These are phyloP conservation scores for Pyrgus malvae DNA, from an alignment of 2,888 invertebrate genomes.

Conservation along the genomic window DNA sequence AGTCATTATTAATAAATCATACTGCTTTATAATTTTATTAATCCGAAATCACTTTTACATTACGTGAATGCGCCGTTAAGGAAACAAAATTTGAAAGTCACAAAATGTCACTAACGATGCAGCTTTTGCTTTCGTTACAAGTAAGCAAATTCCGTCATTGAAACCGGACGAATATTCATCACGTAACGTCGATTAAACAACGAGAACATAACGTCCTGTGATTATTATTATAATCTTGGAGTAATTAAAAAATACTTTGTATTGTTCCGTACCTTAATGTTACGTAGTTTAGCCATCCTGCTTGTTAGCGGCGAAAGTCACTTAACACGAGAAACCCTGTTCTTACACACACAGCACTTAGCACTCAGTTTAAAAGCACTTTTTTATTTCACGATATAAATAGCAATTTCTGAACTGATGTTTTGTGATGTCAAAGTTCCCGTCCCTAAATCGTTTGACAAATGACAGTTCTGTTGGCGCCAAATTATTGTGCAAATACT, in stretches of 20 bases:
- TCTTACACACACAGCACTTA: constrained; percentile 50
- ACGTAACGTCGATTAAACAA: constrained; percentile 6
- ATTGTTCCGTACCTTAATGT: constrained; percentile 53
- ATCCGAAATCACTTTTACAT: no score
- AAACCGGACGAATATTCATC: not conserved
- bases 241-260: constrained; percentile 17
- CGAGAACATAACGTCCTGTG: constrained; percentile 4
- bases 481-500: constrained; percentile 50
- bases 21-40: no score
- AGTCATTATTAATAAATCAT: no score
- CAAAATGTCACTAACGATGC: not conserved
- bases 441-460: constrained; percentile 1
- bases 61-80: no score
- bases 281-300: constrained; percentile 67
- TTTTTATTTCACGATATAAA: not conserved
- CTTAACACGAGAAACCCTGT: constrained; percentile 49
- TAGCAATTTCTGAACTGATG: not conserved
- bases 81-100: no score
- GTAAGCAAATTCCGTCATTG: not conserved
- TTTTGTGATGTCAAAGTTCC: not conserved
- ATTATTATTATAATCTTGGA: constrained; percentile 4
- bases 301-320: constrained; percentile 62
- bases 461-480: constrained; percentile 41
- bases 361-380: constrained; percentile 42
- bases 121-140: not conserved